Percentiles rank a stretch among this genome's conserved stretches.
phyloP scores from a whole-genome alignment of 2,113 vertebrate genomes.

The Megaceryle torquata region DNA sequence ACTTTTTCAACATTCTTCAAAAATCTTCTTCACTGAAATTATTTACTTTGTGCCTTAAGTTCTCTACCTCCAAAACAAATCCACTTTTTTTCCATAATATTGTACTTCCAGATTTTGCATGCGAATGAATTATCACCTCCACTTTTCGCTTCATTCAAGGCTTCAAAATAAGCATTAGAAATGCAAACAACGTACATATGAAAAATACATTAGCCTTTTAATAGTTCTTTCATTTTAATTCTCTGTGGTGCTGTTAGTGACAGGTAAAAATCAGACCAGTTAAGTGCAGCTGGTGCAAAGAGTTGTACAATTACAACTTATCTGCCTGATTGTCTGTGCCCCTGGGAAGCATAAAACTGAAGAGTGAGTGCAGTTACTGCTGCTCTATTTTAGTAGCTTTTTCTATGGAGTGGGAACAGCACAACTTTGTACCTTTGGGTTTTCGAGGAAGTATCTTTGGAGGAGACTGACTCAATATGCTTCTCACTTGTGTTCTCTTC shows the following conservation, averaged over 20 bases:
- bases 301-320: constrained; percentile 26
- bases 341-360: constrained; percentile 9
- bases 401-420: neutral
- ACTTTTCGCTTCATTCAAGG: neutral
- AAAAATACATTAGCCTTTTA: constrained; percentile 37
- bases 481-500: neutral
- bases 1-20: neutral
- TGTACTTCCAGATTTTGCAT: neutral
- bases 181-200: constrained; percentile 34
- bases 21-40: neutral
- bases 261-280: constrained; percentile 41
- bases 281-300: constrained; percentile 1
- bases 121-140: constrained; percentile 1
- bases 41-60: neutral
- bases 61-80: neutral
- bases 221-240: constrained; percentile 7
- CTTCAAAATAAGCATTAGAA: constrained; percentile 34
- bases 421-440: neutral
- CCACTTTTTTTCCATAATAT: accelerated
- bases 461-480: neutral
- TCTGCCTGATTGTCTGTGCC: neutral
- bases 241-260: constrained; percentile 14
- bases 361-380: neutral
- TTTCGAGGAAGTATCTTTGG: neutral
- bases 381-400: neutral